A percentile compares a stretch with the other conserved stretches of the same genome.
These are phyloP conservation scores for Lepas anatifera DNA, from an alignment of 2,888 invertebrate genomes.

Conservation along the genomic window DNA sequence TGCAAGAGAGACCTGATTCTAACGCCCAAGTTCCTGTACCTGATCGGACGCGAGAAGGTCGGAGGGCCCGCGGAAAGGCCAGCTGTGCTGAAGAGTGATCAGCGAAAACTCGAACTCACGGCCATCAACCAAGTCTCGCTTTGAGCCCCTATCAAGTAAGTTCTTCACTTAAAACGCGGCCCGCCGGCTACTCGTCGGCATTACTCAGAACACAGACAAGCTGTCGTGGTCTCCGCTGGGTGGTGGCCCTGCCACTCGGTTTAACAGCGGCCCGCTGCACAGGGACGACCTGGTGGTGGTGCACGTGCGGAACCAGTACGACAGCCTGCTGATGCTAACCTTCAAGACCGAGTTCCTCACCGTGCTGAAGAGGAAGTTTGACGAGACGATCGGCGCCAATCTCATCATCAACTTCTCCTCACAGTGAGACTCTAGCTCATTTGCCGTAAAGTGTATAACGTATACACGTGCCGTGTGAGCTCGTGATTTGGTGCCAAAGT, in stretches of 20 bases:
- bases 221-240: no score
- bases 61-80: constrained; percentile 50
- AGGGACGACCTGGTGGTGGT: constrained; percentile 51
- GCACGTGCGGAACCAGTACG: constrained; percentile 47
- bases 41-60: constrained; percentile 49
- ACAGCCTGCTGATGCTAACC: constrained; percentile 46
- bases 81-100: constrained; percentile 43
- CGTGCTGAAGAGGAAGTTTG: constrained; percentile 39
- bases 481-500: no score
- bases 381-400: constrained; percentile 31
- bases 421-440: no score
- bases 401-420: background rate
- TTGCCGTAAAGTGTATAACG: no score
- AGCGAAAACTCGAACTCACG: constrained; percentile 44
- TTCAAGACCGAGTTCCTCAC: constrained; percentile 56
- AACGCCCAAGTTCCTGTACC: constrained; percentile 44
- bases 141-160: background rate
- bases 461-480: no score
- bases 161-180: no score
- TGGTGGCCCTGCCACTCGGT: no score
- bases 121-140: constrained; percentile 39
- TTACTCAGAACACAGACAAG: no score
- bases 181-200: no score
- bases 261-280: no score
- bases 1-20: constrained; percentile 47